phyloP scores from a whole-genome alignment of 2,888 invertebrate genomes.

The Lithophane socia region DNA sequence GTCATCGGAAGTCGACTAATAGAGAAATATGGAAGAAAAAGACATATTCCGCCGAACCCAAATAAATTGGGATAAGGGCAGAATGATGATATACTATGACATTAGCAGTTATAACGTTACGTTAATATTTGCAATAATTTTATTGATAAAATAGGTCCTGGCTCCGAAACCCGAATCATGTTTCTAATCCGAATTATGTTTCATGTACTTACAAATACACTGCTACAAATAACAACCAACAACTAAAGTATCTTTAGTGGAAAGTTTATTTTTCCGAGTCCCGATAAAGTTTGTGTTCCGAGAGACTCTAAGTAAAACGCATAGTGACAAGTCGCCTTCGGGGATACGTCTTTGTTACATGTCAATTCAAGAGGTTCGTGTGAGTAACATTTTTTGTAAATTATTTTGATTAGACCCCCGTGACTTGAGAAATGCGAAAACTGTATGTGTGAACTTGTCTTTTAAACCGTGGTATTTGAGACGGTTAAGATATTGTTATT shows the following conservation, averaged over 20 bases:
- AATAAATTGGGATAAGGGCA: too few relatives aligned
- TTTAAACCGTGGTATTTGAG: background rate
- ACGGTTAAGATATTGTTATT: background rate
- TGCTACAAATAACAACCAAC: background rate
- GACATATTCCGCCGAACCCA: too few relatives aligned
- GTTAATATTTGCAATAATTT: too few relatives aligned
- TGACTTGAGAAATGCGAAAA: background rate
- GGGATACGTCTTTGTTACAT: constrained; percentile 21
- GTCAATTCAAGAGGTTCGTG: constrained; percentile 15
- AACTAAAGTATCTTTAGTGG: background rate
- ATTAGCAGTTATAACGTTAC: too few relatives aligned
- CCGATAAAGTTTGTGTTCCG: constrained; percentile 34
- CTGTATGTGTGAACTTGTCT: background rate
- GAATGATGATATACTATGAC: too few relatives aligned
- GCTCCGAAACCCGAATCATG: too few relatives aligned
- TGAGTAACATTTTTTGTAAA: constrained; percentile 23
- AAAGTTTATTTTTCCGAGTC: constrained; percentile 46
- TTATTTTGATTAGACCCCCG: constrained; percentile 6
- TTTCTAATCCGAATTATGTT: too few relatives aligned
- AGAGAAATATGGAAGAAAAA: too few relatives aligned
- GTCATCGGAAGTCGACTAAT: too few relatives aligned
- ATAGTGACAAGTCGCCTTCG: constrained; percentile 23
- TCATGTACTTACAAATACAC: background rate
- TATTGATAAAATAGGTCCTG: too few relatives aligned
- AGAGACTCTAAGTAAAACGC: constrained; percentile 21